Conservation (phyloP, 2,797 vertebrate species). For the Acanthurus tractus region DNA sequence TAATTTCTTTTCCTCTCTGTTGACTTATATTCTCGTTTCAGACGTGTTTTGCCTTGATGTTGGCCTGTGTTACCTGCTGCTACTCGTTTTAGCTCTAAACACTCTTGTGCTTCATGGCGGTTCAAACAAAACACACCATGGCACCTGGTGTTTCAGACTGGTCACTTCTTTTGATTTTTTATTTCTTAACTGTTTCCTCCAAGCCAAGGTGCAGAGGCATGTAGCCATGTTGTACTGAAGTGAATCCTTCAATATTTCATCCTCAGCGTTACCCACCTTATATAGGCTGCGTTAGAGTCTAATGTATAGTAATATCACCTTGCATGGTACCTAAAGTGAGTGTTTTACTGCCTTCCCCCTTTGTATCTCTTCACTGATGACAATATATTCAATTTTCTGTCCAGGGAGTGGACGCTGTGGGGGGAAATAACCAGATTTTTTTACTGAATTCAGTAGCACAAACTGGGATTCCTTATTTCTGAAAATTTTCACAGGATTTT, state of each 20-base stretch:
- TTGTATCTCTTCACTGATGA: slow-evolving; percentile 55
- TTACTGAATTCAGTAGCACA: slow-evolving; percentile 75
- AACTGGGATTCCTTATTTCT: slow-evolving; percentile 57
- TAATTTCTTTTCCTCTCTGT: slow-evolving; percentile 12
- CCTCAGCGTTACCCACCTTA: slow-evolving; percentile 5
- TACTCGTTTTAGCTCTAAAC: slow-evolving; percentile 46
- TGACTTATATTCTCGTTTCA: slow-evolving; percentile 30
- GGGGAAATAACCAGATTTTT: slow-evolving; percentile 37
- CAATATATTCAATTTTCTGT: slow-evolving; percentile 42
- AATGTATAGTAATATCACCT: slow-evolving; percentile 68
- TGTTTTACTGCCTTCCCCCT: slow-evolving; percentile 62
- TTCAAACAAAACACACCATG: slow-evolving; percentile 15
- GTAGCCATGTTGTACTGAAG: slow-evolving; percentile 61
- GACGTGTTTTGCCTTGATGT: slow-evolving; percentile 32
- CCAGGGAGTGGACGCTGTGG: slow-evolving; percentile 8
- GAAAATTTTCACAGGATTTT: slow-evolving; percentile 33
- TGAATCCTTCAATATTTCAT: slow-evolving; percentile 36
- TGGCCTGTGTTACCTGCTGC: slow-evolving; percentile 50
- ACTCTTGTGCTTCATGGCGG: slow-evolving; percentile 10
- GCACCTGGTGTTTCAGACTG: slow-evolving; percentile 15
- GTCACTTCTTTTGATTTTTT: slow-evolving; percentile 17
- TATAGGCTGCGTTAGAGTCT: slow-evolving; percentile 33
- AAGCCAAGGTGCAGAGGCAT: slow-evolving; percentile 69
- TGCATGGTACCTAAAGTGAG: slow-evolving; percentile 74
- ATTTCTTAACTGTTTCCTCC: slow-evolving; percentile 32